Base-by-base conservation (phyloP, 2,888 invertebrate genomes). In the Diloba caeruleocephala region DNA sequence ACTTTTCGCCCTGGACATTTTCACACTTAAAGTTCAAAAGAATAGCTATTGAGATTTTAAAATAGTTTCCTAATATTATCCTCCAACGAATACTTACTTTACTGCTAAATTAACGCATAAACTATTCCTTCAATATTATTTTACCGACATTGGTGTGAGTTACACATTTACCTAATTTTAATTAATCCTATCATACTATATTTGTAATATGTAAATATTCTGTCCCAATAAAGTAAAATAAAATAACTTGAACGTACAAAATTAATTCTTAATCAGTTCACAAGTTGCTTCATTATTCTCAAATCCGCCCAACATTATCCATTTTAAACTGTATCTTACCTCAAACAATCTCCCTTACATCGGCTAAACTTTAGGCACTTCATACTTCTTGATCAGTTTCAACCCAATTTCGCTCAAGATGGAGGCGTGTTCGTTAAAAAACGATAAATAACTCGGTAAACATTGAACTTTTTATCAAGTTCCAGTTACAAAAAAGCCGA, bases 361-460 rank as follows among this genome's bases (percentile, higher is more conserved):
- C 14, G 32, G 13, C 28, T 36, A n/a, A 70, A 70, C 46, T 62
- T 51, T 19, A 25, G 31, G 26, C 21, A 48, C 61, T 55, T 54
- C 56, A 52, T 65, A 72, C 58, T 59, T 65, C 50, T 61, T 54
- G 52, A 72, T 71, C 57, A 67, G 50, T 70, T 70, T 41, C 58
- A 50, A 59, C 52, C 43, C 60, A 72, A 72, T 70, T 63, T 41
- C 26, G 13, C 17, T 5, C 48, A 36, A 63, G 59, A 63, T 55
- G 59, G 46, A 41, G 44, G 54, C 62, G 63, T 58, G 67, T 78
- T 73, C 71, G 70, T 78, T 78, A 74, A 73, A 79, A 81, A 81
- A 71, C 79, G 70, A 78, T 79, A 79, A 81, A 81, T 81, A 81
- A 78, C 76, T 74, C 58, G 54, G 69, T 76, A 76, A 77, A 79